These are phyloP conservation scores for Myodes glareolus DNA, from an alignment of 2,113 vertebrate genomes.

Conservation along the genomic window DNA sequence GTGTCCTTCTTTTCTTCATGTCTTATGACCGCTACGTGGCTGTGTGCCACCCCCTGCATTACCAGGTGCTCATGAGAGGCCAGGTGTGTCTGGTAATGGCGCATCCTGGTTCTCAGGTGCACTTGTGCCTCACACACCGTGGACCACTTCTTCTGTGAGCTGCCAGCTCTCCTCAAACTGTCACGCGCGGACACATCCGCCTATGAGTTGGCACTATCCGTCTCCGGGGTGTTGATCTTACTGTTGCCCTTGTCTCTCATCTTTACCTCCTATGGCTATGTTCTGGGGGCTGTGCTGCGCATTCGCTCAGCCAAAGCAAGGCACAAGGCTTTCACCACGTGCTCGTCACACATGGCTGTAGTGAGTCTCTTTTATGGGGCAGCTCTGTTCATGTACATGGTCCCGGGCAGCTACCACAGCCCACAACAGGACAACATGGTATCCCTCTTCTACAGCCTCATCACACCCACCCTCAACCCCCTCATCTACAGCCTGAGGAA, in stretches of 20 bases:
- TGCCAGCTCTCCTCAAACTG: slow-evolving; percentile 51
- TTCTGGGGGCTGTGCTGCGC: slow-evolving; percentile 35
- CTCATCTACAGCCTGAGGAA: slow-evolving; percentile 74
- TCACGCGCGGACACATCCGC: neutral
- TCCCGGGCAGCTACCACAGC: slow-evolving; percentile 58
- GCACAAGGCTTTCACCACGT: slow-evolving; percentile 67
- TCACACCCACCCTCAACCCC: slow-evolving; percentile 62
- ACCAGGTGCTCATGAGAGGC: slow-evolving; percentile 63
- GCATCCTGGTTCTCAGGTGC: slow-evolving; percentile 28
- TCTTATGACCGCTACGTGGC: slow-evolving; percentile 74
- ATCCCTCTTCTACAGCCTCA: slow-evolving; percentile 66
- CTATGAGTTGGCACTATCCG: slow-evolving; percentile 33
- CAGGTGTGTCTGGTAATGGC: slow-evolving; percentile 56
- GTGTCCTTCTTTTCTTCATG: slow-evolving; percentile 68
- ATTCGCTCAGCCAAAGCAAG: neutral
- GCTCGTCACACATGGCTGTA: slow-evolving; percentile 45
- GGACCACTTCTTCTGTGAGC: slow-evolving; percentile 67
- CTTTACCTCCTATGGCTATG: neutral
- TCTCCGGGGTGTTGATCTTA: slow-evolving; percentile 46
- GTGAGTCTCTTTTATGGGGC: slow-evolving; percentile 69
- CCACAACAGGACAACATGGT: slow-evolving; percentile 42
- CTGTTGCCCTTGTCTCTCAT: slow-evolving; percentile 41
- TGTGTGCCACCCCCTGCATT: slow-evolving; percentile 66
- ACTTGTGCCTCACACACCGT: neutral
- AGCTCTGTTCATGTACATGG: slow-evolving; percentile 71